Evolutionary conservation across 2,113 vertebrate genomes (phyloP).

Genomic region (Dicrurus megarhynchus): DNA sequence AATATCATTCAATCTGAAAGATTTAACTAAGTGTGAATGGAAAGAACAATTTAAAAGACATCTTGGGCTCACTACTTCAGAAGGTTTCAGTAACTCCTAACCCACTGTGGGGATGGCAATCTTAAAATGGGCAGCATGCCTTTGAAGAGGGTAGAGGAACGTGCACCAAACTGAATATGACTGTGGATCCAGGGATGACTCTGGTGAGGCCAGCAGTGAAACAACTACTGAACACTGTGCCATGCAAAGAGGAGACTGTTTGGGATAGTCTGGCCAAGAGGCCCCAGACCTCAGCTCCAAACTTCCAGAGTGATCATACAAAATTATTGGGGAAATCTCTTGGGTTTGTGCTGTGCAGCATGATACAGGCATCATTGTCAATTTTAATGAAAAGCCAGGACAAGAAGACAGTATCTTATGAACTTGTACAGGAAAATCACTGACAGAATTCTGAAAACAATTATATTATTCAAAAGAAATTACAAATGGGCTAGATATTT

Average conservation of each 20-base stretch:
- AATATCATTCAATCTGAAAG: neutral
- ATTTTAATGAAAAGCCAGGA: neutral
- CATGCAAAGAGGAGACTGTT: neutral
- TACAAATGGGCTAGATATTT: neutral
- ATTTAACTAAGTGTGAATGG: neutral
- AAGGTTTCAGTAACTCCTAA: neutral
- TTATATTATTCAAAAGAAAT: neutral
- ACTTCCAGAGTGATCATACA: neutral
- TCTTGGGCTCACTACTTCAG: neutral
- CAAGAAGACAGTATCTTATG: neutral
- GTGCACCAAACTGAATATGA: neutral
- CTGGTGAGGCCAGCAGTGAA: neutral
- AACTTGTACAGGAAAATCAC: neutral
- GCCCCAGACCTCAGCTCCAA: neutral
- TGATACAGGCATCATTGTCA: neutral
- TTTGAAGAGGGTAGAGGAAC: neutral
- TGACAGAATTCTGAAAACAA: neutral
- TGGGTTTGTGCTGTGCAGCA: neutral
- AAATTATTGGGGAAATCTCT: neutral
- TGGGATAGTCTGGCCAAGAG: neutral
- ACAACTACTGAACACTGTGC: neutral
- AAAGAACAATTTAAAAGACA: neutral
- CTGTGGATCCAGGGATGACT: neutral
- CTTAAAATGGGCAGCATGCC: neutral
- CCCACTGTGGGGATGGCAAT: rapidly evolving